Evolutionary conservation across 2,113 vertebrate genomes (phyloP).

Genomic region (Ageneiosus marmoratus): DNA sequence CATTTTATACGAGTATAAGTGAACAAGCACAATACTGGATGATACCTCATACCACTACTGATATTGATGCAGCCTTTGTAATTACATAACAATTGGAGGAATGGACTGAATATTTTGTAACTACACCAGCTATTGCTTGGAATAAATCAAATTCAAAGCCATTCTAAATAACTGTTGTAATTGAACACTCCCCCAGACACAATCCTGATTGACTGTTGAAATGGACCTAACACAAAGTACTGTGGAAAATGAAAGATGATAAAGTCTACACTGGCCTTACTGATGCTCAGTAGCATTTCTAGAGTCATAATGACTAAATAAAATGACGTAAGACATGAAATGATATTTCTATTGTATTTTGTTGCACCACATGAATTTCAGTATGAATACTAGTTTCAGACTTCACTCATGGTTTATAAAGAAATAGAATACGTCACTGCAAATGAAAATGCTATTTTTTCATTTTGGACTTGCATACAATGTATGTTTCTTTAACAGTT

Average conservation of each 20-base stretch:
- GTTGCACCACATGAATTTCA: not conserved
- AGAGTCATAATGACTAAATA: not conserved
- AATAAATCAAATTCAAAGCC: not conserved
- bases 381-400: not conserved
- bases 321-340: no score
- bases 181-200: not conserved
- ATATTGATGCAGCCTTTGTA: not conserved
- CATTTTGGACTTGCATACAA: not conserved
- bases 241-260: not conserved
- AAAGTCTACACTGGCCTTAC: not conserved
- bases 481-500: no score
- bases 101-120: not conserved
- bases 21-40: not conserved
- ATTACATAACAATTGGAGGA: not conserved
- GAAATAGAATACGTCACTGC: not conserved
- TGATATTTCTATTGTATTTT: not conserved
- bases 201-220: not conserved
- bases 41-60: not conserved
- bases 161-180: not conserved
- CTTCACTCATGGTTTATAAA: not conserved
- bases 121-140: not conserved
- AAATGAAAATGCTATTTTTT: not conserved
- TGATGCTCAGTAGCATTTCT: not conserved
- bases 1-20: not conserved
- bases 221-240: not conserved